Evolutionary conservation across 2,113 vertebrate genomes (phyloP), one percentile per base, ranked within the genome.

Genomic region (Acanthochromis polyacanthus): DNA sequence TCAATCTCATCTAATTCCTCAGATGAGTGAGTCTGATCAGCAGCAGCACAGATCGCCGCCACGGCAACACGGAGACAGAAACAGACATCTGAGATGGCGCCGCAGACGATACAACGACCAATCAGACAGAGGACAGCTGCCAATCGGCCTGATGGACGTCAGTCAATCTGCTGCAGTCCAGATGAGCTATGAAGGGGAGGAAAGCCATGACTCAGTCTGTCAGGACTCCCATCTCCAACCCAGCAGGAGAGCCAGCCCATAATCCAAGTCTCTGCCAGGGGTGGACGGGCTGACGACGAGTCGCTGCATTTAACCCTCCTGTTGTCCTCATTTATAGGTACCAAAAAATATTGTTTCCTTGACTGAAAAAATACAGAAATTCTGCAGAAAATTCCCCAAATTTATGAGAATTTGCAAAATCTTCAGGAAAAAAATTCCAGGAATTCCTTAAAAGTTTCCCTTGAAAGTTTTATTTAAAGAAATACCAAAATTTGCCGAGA

Each of bases 211-310:
- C 46, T 83, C 87, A 74, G 74, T 65, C 77, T 61, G 83, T 83
- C 82, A 83, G 75, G 62, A 78, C 76, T 84, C 85, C 71, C 78
- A 85, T 87, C 78, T 86, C 71, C 83, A 81, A 14, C 77, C 38
- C 88, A 88, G 85, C 82, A 71, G 87, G 83, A 89, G 81, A 1
- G 73, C 57, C 1, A 73, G 73, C 55, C 72, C 58, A 91, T 91
- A 90, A 92, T 90, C 82, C 65, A 89, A 91, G 85, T 87, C 86
- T 81, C 85, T 83, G 67, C 64, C 57, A 70, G 84, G 74, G 81
- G 86, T 91, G 81, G 64, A 6, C 2, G 66, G 81, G 86, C 73
- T 80, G 70, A 81, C 12, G 22, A 74, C 64, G 63, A 75, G 80
- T 69, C 68, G 45, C 14, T 77, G 78, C 32, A 81, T 89, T 66